Evolutionary conservation across 2,888 invertebrate genomes (phyloP).

Genomic region (Lithophane semibrunnea): DNA sequence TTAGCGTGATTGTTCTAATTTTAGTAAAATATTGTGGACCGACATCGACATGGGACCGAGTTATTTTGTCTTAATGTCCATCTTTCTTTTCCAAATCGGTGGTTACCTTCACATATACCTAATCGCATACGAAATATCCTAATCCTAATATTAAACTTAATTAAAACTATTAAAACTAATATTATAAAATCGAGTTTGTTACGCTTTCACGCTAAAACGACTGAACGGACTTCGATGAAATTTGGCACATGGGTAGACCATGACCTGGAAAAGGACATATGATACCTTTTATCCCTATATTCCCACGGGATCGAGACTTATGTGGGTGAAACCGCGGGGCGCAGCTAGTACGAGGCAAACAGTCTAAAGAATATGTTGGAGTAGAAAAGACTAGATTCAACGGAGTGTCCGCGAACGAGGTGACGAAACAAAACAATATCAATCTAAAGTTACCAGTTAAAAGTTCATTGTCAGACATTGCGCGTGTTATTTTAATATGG

Average conservation of each 20-base stretch:
- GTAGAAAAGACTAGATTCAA: neutral
- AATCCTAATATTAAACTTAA: no score
- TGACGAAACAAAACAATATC: slow-evolving; percentile 41
- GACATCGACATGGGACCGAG: neutral
- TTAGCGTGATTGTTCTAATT: slow-evolving; percentile 45
- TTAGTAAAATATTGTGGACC: slow-evolving; percentile 2
- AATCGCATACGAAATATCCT: neutral
- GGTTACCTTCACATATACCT: neutral
- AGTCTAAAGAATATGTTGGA: neutral
- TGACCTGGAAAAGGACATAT: no score
- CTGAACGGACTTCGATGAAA: no score
- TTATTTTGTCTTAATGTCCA: neutral
- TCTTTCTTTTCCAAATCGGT: neutral
- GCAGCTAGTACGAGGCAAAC: no score
- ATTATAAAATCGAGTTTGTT: no score
- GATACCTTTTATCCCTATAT: no score
- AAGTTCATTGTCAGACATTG: slow-evolving; percentile 63
- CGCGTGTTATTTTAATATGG: slow-evolving; percentile 72
- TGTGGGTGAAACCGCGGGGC: no score
- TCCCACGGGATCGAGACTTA: no score
- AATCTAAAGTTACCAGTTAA: slow-evolving; percentile 44
- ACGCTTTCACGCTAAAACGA: no score
- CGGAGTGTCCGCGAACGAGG: no score
- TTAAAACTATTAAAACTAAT: no score
- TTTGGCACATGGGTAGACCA: no score